phyloP scores from a whole-genome alignment of 30 jellyfish, hydroid and myxozoan genomes.

The Aurelia sp. region DNA sequence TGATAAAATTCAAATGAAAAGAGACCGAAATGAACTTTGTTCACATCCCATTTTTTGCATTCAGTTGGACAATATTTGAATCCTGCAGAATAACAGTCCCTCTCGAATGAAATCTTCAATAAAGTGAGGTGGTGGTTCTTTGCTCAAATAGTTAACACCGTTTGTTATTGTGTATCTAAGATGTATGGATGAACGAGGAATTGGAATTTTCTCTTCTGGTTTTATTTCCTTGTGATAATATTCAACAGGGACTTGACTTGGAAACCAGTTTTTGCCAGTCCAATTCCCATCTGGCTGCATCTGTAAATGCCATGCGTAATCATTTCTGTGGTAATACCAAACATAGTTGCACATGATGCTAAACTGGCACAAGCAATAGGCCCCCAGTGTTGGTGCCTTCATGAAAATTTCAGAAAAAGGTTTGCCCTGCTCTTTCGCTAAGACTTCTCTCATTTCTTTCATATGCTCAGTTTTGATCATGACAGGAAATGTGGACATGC shows the following conservation, averaged over 20 bases:
- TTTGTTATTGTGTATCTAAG: conserved; percentile 31
- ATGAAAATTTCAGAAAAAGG: conserved; percentile 49
- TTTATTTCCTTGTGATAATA: conserved; percentile 43
- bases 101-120: conserved; percentile 21
- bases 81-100: too few species aligned
- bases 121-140: conserved; percentile 55
- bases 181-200: conserved; percentile 59
- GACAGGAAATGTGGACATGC: conserved; percentile 82
- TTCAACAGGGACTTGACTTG: conserved; percentile 26
- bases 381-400: conserved; percentile 18
- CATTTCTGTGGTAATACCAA: conserved; percentile 69
- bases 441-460: background rate
- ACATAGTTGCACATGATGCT: conserved; percentile 30
- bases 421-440: conserved; percentile 40
- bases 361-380: conserved; percentile 42
- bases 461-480: conserved; percentile 56
- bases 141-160: conserved; percentile 24
- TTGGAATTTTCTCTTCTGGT: conserved; percentile 17
- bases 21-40: conserved; percentile 41
- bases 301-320: conserved; percentile 72
- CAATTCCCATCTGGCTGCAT: conserved; percentile 49
- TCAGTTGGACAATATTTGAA: conserved; percentile 54
- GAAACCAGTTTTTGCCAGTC: conserved; percentile 31
- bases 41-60: conserved; percentile 41
- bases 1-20: conserved; percentile 55